A percentile compares a stretch with the other conserved stretches of the same genome.
These are phyloP conservation scores for Papilio machaon DNA, from an alignment of 1,140 invertebrate species.

Conservation along the genomic window DNA sequence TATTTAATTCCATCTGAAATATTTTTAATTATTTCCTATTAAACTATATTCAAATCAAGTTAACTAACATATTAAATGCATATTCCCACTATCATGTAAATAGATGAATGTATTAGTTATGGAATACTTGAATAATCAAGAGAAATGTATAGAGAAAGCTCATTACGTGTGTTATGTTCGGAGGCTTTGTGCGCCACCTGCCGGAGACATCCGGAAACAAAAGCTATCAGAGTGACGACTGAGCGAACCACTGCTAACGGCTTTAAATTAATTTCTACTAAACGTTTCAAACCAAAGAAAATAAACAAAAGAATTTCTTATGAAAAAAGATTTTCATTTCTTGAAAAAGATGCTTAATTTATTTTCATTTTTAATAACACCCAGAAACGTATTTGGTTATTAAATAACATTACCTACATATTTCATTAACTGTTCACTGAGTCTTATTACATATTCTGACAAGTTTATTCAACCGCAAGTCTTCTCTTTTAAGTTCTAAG, in stretches of 20 bases:
- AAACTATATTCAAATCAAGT: too few relatives aligned
- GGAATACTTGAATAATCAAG: slow-evolving; percentile 15
- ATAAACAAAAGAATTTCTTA: background rate
- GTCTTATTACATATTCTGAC: background rate
- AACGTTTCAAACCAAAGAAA: background rate
- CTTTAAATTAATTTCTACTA: slow-evolving; percentile 7
- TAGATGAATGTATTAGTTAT: background rate
- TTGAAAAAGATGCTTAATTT: background rate
- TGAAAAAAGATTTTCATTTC: background rate
- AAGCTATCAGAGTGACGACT: slow-evolving; percentile 19
- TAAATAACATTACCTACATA: too few relatives aligned
- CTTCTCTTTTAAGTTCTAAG: background rate
- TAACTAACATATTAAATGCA: too few relatives aligned
- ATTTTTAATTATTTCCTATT: too few relatives aligned
- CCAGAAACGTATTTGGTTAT: too few relatives aligned
- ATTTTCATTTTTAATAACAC: too few relatives aligned
- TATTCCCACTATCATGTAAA: background rate
- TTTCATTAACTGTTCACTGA: too few relatives aligned
- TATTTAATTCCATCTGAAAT: too few relatives aligned
- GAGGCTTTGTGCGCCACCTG: slow-evolving; percentile 8
- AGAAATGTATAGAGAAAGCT: slow-evolving; percentile 1
- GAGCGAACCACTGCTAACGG: background rate
- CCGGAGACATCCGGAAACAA: slow-evolving; percentile 22
- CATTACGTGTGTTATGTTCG: slow-evolving; percentile 16
- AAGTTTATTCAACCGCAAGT: background rate